Base-by-base conservation (phyloP, 1,140 invertebrate species). In the Contarinia nasturtii region DNA sequence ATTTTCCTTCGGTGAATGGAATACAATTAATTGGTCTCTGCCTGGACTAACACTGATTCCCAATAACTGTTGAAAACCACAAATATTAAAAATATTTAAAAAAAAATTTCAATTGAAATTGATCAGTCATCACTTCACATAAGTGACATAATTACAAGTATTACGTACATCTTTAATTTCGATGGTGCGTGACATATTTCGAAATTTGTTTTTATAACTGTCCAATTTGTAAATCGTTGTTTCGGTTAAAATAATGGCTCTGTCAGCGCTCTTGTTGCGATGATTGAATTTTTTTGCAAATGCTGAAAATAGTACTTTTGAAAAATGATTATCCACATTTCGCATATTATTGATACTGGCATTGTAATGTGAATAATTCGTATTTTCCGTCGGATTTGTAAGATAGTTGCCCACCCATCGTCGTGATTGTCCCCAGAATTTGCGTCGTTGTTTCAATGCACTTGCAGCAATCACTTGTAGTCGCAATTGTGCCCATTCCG, bases 361-460 rank as follows among this genome's bases (percentile, higher is more conserved):
- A 45, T 75, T 77, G 63, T 79, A 90, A n/a, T 74, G 64, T 22
- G 75, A 65, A 44, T 73, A 79, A 40, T 76, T 75, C 22, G 75
- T 69, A 61, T 96, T 92, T 57, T 95, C 89, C 33, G 72, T 68
- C 22, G 75, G 70, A 41, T 74, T 69, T 2, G 78, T 71, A 46
- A 97, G 67, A 60, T 97, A 97, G 67, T 97, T 92, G 22, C 92
- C 92, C 51, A 82, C 72, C 93, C 94, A 97, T 50, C 77, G 74
- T 22, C 90, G 67, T 4, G 73, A 71, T 44, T 85, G 77, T 1
- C 93, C 92, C 81, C 87, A 96, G 46, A 83, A 70, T 2, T 65
- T 56, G 33, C 92, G 73, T 49, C 86, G 76, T 0, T 79, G 77
- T 44, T 75, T 71, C 12, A 97, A 65, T 5, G 75, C 77, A 42